A percentile compares a stretch with the other conserved stretches of the same genome.
Evolutionary conservation across 2,113 vertebrate genomes (phyloP).

Genomic region (Pteropus alecto): DNA sequence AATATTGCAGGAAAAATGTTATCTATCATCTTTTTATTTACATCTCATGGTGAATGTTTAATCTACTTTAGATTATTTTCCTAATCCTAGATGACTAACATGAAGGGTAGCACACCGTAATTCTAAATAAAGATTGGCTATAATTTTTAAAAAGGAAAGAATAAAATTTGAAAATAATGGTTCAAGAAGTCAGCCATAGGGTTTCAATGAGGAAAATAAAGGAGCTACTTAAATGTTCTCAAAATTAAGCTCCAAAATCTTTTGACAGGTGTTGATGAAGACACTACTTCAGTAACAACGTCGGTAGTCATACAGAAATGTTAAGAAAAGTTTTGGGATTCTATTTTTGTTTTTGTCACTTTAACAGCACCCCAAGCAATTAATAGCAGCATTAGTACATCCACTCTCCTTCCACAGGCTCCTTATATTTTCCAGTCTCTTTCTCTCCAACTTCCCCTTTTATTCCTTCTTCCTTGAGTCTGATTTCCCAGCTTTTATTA

Average conservation of each 20-base stretch:
- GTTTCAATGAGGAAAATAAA: conserved; percentile 8
- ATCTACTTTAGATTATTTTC: background rate
- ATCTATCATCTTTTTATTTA: conserved; percentile 20
- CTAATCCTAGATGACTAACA: background rate
- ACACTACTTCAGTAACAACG: background rate
- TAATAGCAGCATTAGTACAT: background rate
- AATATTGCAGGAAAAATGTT: conserved; percentile 7
- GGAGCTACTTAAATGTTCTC: background rate
- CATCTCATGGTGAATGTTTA: background rate
- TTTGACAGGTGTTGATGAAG: conserved; percentile 25
- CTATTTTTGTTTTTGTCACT: background rate
- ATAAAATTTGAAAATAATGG: background rate
- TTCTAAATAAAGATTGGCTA: conserved; percentile 1
- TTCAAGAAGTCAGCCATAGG: background rate
- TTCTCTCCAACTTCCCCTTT: background rate
- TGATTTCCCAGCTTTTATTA: background rate
- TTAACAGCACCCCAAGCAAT: background rate
- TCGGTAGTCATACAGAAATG: background rate
- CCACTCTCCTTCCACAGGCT: background rate
- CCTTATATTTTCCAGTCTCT: background rate
- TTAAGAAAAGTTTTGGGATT: background rate
- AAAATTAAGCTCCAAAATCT: conserved; percentile 5
- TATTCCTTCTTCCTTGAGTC: background rate
- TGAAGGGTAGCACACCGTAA: background rate
- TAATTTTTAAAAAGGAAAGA: background rate